A percentile compares a stretch with the other conserved stretches of the same genome.
phyloP scores from a whole-genome alignment of 2,797 vertebrate genomes.

The Pseudomugil gertrudae region DNA sequence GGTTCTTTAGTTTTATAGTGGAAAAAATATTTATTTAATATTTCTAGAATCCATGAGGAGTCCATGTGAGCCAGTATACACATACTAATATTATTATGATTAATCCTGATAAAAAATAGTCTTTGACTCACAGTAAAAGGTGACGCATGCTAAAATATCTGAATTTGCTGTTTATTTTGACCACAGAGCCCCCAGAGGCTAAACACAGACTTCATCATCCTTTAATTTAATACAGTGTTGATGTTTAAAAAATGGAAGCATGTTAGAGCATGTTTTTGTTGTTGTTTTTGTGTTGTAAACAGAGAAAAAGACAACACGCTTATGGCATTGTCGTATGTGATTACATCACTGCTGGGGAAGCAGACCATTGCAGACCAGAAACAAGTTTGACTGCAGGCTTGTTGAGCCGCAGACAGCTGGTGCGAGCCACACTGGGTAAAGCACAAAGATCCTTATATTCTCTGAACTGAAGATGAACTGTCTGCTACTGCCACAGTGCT shows the following conservation, averaged over 20 bases:
- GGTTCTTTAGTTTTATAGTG: background rate
- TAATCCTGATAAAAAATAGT: background rate
- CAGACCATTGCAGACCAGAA: conserved; percentile 2
- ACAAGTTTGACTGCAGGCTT: conserved; percentile 30
- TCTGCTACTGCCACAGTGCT: conserved; percentile 4
- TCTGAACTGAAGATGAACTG: conserved; percentile 40
- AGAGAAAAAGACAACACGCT: conserved; percentile 37
- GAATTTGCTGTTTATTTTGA: background rate
- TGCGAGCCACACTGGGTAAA: conserved; percentile 31
- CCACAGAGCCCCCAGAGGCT: background rate
- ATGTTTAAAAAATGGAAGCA: too few relatives aligned
- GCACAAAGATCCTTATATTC: conserved; percentile 15
- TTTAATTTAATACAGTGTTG: too few relatives aligned
- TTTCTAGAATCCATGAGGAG: background rate
- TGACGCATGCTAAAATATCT: background rate
- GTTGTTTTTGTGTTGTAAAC: conserved; percentile 15
- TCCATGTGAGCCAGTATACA: background rate
- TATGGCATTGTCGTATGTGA: conserved; percentile 45
- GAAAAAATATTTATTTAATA: background rate
- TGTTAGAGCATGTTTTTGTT: too few relatives aligned
- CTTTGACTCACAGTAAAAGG: background rate
- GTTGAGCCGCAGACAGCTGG: conserved; percentile 40
- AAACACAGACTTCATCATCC: background rate
- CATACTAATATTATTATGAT: background rate
- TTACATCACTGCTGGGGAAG: conserved; percentile 46